These are phyloP conservation scores for Eupithecia exiguata DNA, from an alignment of 2,888 invertebrate species.

Conservation along the genomic window DNA sequence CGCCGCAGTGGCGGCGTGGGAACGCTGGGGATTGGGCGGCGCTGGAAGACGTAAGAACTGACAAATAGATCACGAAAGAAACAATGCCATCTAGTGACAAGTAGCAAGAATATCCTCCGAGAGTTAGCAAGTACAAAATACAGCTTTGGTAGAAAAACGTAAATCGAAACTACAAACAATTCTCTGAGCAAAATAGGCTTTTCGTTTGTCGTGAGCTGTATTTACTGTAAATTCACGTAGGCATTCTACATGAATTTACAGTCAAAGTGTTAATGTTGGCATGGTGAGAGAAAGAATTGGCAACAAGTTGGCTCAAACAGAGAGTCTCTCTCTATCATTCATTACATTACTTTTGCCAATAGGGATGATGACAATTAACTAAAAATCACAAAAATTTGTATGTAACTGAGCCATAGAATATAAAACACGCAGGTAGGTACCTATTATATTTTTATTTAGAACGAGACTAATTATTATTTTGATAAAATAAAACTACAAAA, in stretches of 20 bases:
- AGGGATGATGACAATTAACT: no score
- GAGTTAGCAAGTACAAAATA: not conserved
- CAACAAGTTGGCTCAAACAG: not conserved
- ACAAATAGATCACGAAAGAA: not conserved
- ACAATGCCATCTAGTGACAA: not conserved
- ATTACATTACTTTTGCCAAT: no score
- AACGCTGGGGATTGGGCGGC: slow-evolving; percentile 78
- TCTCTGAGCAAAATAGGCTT: not conserved
- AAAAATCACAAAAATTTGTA: no score
- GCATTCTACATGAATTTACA: not conserved
- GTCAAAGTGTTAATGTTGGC: not conserved
- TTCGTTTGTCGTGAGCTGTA: not conserved
- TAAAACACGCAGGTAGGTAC: no score
- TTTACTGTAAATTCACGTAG: no score
- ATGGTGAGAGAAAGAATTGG: not conserved
- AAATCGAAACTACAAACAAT: not conserved
- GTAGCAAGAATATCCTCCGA: not conserved
- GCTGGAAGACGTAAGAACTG: slow-evolving; percentile 64
- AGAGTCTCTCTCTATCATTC: not conserved
- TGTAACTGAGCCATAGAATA: no score
- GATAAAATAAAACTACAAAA: no score
- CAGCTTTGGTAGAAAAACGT: not conserved
- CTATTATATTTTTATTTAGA: no score
- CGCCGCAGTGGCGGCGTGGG: slow-evolving; percentile 71
- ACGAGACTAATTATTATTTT: no score